These are phyloP conservation scores for Meloe dianella DNA, from an alignment of 2,888 invertebrate species.

Conservation along the genomic window DNA sequence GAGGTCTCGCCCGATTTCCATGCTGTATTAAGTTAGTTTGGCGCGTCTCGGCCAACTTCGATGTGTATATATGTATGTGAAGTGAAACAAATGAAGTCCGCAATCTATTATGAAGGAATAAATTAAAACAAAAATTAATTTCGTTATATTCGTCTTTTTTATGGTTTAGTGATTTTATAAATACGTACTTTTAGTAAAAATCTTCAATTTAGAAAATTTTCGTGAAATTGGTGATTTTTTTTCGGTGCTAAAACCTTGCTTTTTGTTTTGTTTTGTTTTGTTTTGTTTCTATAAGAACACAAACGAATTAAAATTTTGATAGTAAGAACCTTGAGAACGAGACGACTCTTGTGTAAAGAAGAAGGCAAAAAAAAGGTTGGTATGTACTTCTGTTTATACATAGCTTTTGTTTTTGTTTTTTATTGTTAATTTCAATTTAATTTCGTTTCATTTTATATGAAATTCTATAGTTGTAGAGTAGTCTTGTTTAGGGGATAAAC, in stretches of 20 bases:
- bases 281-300: too few species aligned
- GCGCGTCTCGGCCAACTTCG: conserved; percentile 46
- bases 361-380: background rate
- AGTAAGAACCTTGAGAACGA: background rate
- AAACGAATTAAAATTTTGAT: too few species aligned
- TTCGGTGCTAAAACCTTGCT: background rate
- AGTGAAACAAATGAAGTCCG: conserved; percentile 35
- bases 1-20: conserved; percentile 42
- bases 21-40: conserved; percentile 48
- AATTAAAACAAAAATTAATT: conserved; percentile 19
- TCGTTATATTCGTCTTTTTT: background rate
- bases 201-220: background rate
- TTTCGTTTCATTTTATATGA: background rate
- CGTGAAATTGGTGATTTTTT: background rate
- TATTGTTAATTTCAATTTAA: background rate
- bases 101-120: conserved; percentile 48
- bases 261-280: too few species aligned
- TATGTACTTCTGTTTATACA: background rate
- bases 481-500: background rate
- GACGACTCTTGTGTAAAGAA: background rate
- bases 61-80: conserved; percentile 31
- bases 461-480: background rate
- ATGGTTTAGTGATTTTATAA: conserved; percentile 4
- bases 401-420: background rate
- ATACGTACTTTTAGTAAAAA: too few species aligned